phyloP scores from a whole-genome alignment of 1,140 invertebrate species.

The Zaprionus kolodkinae region DNA sequence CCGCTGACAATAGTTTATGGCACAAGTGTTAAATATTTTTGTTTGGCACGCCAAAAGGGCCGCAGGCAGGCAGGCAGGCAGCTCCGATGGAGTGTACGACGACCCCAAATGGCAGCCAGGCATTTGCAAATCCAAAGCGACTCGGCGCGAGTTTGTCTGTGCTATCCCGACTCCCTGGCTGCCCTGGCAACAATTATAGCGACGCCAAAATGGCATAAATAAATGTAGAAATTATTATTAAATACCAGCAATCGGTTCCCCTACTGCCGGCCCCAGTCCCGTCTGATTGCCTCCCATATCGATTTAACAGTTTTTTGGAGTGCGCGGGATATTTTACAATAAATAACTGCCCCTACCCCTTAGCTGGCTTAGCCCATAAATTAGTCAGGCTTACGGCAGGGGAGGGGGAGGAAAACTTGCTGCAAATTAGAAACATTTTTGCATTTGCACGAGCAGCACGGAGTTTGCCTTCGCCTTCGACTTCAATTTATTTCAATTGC shows the following conservation, averaged over 20 bases:
- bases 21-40: conserved; percentile 82
- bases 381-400: conserved; percentile 39
- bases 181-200: conserved; percentile 65
- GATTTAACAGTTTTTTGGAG: conserved; percentile 72
- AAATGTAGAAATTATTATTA: conserved; percentile 81
- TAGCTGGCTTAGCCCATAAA: conserved; percentile 49
- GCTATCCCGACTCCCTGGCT: conserved; percentile 1
- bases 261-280: neutral
- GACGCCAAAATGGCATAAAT: conserved; percentile 70
- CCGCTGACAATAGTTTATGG: conserved; percentile 77
- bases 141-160: conserved; percentile 43
- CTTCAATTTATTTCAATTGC: conserved; percentile 77
- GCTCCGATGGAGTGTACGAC: conserved; percentile 12
- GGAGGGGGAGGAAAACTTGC: neutral
- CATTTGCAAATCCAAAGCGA: conserved; percentile 49
- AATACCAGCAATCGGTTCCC: conserved; percentile 69
- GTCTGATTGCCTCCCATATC: conserved; percentile 54
- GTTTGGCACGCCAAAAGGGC: conserved; percentile 75
- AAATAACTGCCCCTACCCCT: conserved; percentile 54
- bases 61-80: conserved; percentile 41
- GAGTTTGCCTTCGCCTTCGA: conserved; percentile 34
- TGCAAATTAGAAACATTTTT: conserved; percentile 59
- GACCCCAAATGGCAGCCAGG: conserved; percentile 19
- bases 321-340: conserved; percentile 69
- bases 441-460: conserved; percentile 31